Evolutionary conservation across 2,113 vertebrate species (phyloP).

Genomic region (Galemys pyrenaicus): DNA sequence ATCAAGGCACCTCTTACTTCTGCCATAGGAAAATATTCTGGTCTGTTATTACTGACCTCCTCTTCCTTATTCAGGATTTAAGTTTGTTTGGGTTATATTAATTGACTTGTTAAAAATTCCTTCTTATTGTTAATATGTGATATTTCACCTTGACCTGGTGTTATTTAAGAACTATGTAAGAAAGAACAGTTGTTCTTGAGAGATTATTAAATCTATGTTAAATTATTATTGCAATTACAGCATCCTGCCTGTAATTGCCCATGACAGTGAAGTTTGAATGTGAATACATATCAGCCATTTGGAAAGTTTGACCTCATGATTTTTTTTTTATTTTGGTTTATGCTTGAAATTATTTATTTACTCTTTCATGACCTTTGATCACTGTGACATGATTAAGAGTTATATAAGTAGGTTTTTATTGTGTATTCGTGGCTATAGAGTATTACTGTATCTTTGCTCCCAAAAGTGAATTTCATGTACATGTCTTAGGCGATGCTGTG

Average conservation of each 20-base stretch:
- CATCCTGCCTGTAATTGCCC: neutral
- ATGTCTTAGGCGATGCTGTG: neutral
- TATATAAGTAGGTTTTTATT: neutral
- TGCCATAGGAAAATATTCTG: neutral
- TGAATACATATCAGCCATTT: neutral
- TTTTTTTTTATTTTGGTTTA: neutral
- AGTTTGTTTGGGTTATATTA: neutral
- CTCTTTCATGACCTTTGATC: neutral
- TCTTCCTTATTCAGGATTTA: neutral
- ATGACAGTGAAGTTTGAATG: neutral
- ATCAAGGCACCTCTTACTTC: too few species aligned
- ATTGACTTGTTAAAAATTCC: neutral
- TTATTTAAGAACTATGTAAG: too few species aligned
- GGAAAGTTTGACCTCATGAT: neutral
- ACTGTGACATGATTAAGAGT: neutral
- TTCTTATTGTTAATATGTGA: neutral
- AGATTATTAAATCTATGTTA: neutral
- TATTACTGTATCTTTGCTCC: neutral
- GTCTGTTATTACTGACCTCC: neutral
- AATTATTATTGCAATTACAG: neutral
- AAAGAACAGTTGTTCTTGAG: too few species aligned
- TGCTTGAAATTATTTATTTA: neutral
- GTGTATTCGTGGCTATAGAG: neutral
- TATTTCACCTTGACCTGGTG: neutral
- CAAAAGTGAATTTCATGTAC: neutral